These are phyloP conservation scores for Poeciliopsis prolifica DNA, from an alignment of 2,113 vertebrate species.

Conservation along the genomic window DNA sequence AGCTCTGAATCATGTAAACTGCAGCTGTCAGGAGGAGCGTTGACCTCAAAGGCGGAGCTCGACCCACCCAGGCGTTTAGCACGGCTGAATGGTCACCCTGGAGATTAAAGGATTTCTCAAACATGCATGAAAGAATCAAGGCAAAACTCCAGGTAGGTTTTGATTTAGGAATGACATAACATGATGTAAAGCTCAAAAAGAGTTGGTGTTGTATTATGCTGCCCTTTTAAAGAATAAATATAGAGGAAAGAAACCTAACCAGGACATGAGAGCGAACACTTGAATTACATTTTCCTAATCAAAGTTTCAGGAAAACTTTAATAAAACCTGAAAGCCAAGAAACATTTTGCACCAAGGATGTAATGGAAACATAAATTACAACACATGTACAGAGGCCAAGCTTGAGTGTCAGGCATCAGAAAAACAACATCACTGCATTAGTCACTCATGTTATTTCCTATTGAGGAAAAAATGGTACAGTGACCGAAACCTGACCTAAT, in stretches of 20 bases:
- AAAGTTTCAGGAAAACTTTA: neutral
- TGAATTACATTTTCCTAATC: neutral
- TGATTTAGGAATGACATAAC: no score
- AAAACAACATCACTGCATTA: neutral
- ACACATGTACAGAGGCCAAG: neutral
- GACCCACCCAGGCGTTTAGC: no score
- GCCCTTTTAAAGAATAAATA: neutral
- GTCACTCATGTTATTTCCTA: neutral
- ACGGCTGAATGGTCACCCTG: no score
- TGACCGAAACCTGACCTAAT: conserved; percentile 49
- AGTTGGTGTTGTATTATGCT: no score
- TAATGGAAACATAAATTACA: neutral
- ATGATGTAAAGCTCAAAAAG: no score
- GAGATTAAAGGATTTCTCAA: no score
- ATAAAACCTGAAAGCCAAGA: neutral
- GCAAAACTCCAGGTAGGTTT: no score
- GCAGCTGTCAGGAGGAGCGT: no score
- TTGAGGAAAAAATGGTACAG: conserved; percentile 9
- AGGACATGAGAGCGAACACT: neutral
- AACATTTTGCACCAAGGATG: neutral
- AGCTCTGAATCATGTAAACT: no score
- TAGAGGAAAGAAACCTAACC: neutral
- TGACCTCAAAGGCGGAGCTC: no score
- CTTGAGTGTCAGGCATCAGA: neutral
- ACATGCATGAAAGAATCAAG: no score